Conservation (phyloP, 2,797 vertebrate species). For the Coregonus sp. region DNA sequence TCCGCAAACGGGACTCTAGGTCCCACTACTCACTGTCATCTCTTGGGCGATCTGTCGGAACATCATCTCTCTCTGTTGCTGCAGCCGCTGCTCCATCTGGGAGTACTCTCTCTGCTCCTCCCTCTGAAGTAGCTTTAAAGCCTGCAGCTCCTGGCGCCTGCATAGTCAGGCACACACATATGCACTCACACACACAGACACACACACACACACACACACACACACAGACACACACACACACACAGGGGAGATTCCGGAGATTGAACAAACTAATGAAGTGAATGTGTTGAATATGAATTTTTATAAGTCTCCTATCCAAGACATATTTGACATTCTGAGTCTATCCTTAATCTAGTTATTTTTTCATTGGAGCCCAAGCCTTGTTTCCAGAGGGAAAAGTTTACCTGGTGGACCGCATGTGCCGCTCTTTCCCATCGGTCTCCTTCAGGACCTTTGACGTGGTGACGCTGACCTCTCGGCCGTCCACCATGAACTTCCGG, state of each 20-base stretch:
- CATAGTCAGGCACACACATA: conserved; percentile 2
- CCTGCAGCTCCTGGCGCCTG: conserved; percentile 73
- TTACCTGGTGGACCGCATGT: conserved; percentile 64
- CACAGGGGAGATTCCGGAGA: not conserved
- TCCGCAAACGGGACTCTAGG: not conserved
- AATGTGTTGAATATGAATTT: too few relatives aligned
- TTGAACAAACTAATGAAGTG: too few relatives aligned
- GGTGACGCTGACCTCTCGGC: conserved; percentile 67
- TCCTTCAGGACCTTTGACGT: conserved; percentile 61
- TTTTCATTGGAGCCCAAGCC: not conserved
- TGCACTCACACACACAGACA: not conserved
- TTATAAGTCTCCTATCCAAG: too few relatives aligned
- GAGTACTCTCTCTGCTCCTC: conserved; percentile 74
- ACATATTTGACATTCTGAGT: too few relatives aligned
- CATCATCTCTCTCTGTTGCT: conserved; percentile 76
- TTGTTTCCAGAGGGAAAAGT: not conserved
- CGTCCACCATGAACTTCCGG: conserved; percentile 60
- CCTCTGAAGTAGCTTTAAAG: conserved; percentile 72
- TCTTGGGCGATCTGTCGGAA: conserved; percentile 76
- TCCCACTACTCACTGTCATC: conserved; percentile 64
- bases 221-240: not conserved
- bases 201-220: conserved; percentile 1
- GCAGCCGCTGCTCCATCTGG: conserved; percentile 70
- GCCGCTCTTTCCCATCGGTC: conserved; percentile 41
- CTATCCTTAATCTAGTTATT: too few relatives aligned